These are phyloP conservation scores for Acromyrmex charruanus DNA, from an alignment of 1,140 invertebrate species.

Conservation along the genomic window DNA sequence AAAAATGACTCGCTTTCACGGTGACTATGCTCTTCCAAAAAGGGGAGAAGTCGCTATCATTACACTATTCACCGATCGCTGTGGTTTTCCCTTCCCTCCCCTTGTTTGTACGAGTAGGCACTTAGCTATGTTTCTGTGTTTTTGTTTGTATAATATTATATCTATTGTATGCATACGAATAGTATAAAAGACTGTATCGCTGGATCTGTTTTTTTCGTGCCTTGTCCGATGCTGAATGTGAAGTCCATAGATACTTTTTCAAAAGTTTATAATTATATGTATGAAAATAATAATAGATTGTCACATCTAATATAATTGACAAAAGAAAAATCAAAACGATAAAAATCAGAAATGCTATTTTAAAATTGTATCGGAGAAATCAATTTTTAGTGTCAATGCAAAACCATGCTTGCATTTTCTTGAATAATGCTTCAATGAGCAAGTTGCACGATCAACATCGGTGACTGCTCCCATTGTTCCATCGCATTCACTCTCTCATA, in stretches of 20 bases:
- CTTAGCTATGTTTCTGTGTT: conserved; percentile 83
- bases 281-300: background rate
- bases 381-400: conserved; percentile 38
- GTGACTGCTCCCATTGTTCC: conserved; percentile 21
- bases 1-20: conserved; percentile 68
- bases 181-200: conserved; percentile 59
- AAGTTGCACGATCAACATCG: conserved; percentile 67
- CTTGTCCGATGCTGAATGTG: conserved; percentile 29
- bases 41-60: conserved; percentile 62
- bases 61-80: conserved; percentile 67
- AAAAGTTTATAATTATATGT: background rate
- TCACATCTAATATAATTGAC: background rate
- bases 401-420: conserved; percentile 3
- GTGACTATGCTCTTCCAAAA: conserved; percentile 69
- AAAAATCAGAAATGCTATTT: background rate
- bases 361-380: conserved; percentile 1
- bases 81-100: conserved; percentile 67
- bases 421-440: conserved; percentile 33
- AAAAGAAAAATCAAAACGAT: background rate
- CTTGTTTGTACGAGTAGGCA: conserved; percentile 81
- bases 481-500: conserved; percentile 46
- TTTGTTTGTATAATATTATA: conserved; percentile 59
- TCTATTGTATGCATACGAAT: conserved; percentile 51
- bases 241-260: background rate
- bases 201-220: conserved; percentile 45